A percentile compares a stretch with the other conserved stretches of the same genome.
Conservation (phyloP, 2,888 invertebrate species). For the Drosophila borborema region DNA sequence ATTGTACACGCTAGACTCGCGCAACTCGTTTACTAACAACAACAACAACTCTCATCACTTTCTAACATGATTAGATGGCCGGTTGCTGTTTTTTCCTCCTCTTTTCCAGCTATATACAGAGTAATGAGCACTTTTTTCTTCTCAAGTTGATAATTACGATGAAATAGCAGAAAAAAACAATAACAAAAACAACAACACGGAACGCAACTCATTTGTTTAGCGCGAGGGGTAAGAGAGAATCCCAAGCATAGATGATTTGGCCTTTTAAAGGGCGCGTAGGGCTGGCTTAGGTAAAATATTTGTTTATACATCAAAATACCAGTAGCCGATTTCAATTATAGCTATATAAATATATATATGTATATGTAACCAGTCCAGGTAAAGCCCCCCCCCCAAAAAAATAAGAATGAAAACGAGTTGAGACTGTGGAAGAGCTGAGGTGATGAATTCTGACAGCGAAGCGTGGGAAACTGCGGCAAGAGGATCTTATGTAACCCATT, state of each 20-base stretch:
- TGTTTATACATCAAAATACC: slow-evolving; percentile 75
- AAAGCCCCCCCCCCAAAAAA: slow-evolving; percentile 28
- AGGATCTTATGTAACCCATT: slow-evolving; percentile 63
- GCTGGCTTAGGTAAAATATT: slow-evolving; percentile 72
- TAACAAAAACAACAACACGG: slow-evolving; percentile 16
- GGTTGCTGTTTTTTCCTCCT: slow-evolving; percentile 28
- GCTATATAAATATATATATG: slow-evolving; percentile 15
- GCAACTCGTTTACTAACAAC: slow-evolving; percentile 52
- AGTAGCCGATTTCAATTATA: slow-evolving; percentile 76
- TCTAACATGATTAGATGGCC: slow-evolving; percentile 65
- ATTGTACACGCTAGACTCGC: slow-evolving; percentile 29
- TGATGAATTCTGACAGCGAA: slow-evolving; percentile 67
- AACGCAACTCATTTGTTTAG: slow-evolving; percentile 69
- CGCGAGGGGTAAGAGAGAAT: slow-evolving; percentile 9
- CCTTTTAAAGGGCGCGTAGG: slow-evolving; percentile 38
- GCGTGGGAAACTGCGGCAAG: slow-evolving; percentile 60
- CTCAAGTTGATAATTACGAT: slow-evolving; percentile 78
- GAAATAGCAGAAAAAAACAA: slow-evolving; percentile 63
- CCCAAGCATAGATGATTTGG: slow-evolving; percentile 55
- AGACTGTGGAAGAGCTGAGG: slow-evolving; percentile 10
- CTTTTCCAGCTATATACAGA: slow-evolving; percentile 16
- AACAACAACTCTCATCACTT: slow-evolving; percentile 59
- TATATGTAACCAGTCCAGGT: neutral
- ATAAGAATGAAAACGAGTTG: slow-evolving; percentile 1
- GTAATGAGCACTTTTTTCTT: slow-evolving; percentile 74